Evolutionary conservation across 2,797 vertebrate genomes (phyloP).

Genomic region (Phoeniculus purpureus): DNA sequence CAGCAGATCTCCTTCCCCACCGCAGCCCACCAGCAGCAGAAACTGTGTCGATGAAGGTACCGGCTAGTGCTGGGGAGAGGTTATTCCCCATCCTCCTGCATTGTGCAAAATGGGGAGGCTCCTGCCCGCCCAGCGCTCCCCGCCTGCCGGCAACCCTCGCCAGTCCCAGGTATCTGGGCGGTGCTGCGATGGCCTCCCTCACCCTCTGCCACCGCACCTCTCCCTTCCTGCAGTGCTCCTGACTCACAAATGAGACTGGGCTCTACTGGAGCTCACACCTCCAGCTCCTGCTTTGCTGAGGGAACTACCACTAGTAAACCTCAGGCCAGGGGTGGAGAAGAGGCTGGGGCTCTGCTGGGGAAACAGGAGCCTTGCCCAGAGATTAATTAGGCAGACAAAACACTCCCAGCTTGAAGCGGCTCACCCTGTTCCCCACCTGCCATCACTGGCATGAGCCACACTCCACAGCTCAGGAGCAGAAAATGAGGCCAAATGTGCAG

Average conservation of each 20-base stretch:
- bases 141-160: background rate
- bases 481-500: background rate
- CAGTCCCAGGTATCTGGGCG: conserved; percentile 56
- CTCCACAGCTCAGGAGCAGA: rapidly evolving
- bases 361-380: background rate
- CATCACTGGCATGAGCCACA: rapidly evolving
- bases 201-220: background rate
- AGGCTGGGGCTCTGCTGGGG: background rate
- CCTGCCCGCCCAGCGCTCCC: background rate
- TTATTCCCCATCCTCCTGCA: conserved; percentile 22
- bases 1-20: conserved; percentile 48
- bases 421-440: rapidly evolving
- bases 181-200: conserved; percentile 19
- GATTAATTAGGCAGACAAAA: background rate
- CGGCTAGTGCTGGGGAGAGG: background rate
- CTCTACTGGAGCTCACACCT: background rate
- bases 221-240: conserved; percentile 12
- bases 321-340: background rate
- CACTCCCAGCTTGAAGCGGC: background rate
- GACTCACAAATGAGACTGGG: background rate
- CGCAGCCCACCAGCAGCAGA: background rate
- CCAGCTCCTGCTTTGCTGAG: background rate
- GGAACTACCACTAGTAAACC: background rate
- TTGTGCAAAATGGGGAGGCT: conserved; percentile 46
- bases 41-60: background rate